Evolutionary conservation across 2,113 vertebrate species (phyloP).

Genomic region (Bothrops jararaca): DNA sequence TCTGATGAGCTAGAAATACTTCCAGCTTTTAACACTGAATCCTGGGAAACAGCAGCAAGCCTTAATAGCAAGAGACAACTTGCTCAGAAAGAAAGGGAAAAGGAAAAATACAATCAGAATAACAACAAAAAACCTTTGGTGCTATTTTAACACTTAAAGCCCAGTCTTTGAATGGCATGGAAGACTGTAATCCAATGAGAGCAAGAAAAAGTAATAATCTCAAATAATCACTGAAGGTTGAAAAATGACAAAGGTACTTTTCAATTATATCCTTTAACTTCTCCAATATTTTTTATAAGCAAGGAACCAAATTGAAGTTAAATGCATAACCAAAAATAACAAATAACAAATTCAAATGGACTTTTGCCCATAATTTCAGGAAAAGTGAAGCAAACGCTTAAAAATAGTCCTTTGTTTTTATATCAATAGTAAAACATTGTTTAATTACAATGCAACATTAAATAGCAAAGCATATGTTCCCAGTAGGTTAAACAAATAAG

Average conservation of each 20-base stretch:
- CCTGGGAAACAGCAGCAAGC: conserved; percentile 16
- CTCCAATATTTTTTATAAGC: conserved; percentile 5
- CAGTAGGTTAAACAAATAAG: neutral
- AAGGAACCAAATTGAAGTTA: neutral
- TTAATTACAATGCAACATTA: conserved; percentile 11
- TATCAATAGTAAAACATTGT: conserved; percentile 1
- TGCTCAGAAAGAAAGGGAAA: neutral
- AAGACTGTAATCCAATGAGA: neutral
- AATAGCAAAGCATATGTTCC: neutral
- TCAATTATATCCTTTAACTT: conserved; percentile 10
- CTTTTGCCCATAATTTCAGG: conserved; percentile 9
- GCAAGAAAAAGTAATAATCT: neutral
- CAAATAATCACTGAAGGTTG: neutral
- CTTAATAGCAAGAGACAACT: neutral
- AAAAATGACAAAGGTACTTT: conserved; percentile 7
- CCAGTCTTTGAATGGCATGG: neutral
- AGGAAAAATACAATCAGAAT: neutral
- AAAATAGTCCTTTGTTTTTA: conserved; percentile 22
- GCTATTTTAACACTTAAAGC: conserved; percentile 1
- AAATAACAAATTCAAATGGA: conserved; percentile 9
- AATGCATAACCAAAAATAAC: neutral
- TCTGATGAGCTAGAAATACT: conserved; percentile 8
- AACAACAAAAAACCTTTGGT: neutral
- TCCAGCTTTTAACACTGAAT: neutral
- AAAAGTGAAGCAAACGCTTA: neutral